These are phyloP conservation scores for Isaurus tuberculatus DNA, from an alignment of 92 coral and sea anemone species.

Conservation along the genomic window DNA sequence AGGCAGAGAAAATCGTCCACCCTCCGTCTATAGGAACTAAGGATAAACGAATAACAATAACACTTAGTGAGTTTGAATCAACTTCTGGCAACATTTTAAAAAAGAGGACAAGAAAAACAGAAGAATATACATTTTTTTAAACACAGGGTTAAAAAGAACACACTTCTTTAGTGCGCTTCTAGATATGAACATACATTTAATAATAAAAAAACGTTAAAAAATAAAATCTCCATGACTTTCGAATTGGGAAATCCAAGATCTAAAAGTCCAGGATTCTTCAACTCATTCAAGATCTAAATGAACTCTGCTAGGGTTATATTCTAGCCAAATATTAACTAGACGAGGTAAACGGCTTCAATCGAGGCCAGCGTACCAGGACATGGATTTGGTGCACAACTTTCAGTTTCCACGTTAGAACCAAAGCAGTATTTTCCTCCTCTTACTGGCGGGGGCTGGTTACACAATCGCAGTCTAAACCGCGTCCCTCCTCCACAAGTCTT, in stretches of 20 bases:
- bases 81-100: background rate
- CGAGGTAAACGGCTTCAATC: background rate
- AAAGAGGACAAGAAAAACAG: background rate
- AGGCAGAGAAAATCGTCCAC: background rate
- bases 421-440: background rate
- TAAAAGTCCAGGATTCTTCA: too few relatives aligned
- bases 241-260: too few relatives aligned
- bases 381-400: background rate
- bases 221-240: too few relatives aligned
- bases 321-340: background rate
- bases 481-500: constrained; percentile 11
- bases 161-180: too few relatives aligned
- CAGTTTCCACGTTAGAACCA: background rate
- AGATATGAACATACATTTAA: too few relatives aligned
- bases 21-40: constrained; percentile 1
- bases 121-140: too few relatives aligned
- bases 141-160: too few relatives aligned
- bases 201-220: too few relatives aligned
- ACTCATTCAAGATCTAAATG: too few relatives aligned
- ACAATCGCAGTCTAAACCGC: background rate
- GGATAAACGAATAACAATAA: background rate
- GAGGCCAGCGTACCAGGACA: background rate
- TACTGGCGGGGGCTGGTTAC: constrained; percentile 8
- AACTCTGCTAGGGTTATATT: background rate
- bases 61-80: background rate